phyloP scores from a whole-genome alignment of 2,113 vertebrate species.

The Amphilophus citrinellus region DNA sequence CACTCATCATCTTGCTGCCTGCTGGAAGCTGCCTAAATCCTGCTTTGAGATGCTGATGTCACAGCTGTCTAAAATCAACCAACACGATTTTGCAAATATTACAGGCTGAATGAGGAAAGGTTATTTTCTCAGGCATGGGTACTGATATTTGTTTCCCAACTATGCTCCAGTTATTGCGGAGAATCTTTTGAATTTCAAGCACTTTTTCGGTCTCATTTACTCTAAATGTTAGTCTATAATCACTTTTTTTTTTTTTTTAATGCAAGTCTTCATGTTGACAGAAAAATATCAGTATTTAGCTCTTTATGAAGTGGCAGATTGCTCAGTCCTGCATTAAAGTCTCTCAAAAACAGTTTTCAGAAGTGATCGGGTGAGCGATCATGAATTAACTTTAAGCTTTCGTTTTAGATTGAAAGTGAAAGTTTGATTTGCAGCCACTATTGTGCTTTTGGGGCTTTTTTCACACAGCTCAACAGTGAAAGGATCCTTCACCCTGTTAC shows the following conservation, averaged over 20 bases:
- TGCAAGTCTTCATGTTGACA: constrained; percentile 6
- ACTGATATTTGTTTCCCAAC: background rate
- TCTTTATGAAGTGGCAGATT: background rate
- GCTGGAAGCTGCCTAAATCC: constrained; percentile 17
- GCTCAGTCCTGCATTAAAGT: background rate
- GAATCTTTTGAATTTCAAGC: constrained; percentile 8
- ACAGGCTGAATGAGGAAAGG: background rate
- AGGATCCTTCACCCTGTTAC: constrained; percentile 22
- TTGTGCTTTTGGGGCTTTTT: background rate
- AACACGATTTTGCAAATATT: constrained; percentile 14
- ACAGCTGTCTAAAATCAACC: constrained; percentile 27
- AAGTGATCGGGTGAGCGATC: background rate
- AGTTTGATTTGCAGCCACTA: background rate
- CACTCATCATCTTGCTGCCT: constrained; percentile 15
- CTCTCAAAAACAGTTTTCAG: background rate
- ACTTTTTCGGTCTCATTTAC: background rate
- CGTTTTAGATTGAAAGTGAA: constrained; percentile 15
- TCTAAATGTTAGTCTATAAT: background rate
- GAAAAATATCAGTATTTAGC: background rate
- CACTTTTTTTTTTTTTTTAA: background rate
- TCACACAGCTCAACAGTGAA: background rate
- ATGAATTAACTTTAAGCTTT: background rate
- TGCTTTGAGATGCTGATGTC: constrained; percentile 22
- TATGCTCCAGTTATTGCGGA: background rate
- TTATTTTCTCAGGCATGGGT: background rate